Conservation (phyloP, 2,888 invertebrate genomes). For the Ephialtes manifestator region DNA sequence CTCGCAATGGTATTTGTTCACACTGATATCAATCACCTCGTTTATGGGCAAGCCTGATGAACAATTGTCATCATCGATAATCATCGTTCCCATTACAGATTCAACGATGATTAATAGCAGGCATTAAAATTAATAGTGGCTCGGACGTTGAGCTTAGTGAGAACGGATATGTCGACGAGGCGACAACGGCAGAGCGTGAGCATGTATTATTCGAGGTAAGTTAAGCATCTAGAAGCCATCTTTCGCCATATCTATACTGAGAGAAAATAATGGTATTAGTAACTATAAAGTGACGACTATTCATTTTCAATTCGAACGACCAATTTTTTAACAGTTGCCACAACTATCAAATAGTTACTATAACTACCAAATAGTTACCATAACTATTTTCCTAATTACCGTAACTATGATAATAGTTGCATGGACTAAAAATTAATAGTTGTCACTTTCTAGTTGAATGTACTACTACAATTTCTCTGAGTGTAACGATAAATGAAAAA, state of each 20-base stretch:
- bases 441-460: no score
- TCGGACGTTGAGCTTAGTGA: background rate
- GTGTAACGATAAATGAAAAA: slow-evolving; percentile 16
- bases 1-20: background rate
- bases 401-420: no score
- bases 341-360: no score
- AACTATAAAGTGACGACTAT: no score
- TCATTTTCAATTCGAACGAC: no score
- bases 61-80: slow-evolving; percentile 30
- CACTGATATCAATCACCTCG: background rate
- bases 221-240: slow-evolving; percentile 31
- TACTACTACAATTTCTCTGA: no score
- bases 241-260: slow-evolving; percentile 6
- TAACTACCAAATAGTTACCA: no score
- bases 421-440: no score
- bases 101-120: slow-evolving; percentile 27
- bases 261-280: no score
- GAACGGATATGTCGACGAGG: background rate
- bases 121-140: slow-evolving; percentile 31
- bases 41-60: background rate
- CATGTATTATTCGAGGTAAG: background rate
- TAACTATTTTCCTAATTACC: no score
- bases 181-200: background rate
- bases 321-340: no score
- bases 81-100: slow-evolving; percentile 8